These are phyloP conservation scores for Enteromius afrohamiltoni DNA, from an alignment of 2,797 vertebrate genomes.

Conservation along the genomic window DNA sequence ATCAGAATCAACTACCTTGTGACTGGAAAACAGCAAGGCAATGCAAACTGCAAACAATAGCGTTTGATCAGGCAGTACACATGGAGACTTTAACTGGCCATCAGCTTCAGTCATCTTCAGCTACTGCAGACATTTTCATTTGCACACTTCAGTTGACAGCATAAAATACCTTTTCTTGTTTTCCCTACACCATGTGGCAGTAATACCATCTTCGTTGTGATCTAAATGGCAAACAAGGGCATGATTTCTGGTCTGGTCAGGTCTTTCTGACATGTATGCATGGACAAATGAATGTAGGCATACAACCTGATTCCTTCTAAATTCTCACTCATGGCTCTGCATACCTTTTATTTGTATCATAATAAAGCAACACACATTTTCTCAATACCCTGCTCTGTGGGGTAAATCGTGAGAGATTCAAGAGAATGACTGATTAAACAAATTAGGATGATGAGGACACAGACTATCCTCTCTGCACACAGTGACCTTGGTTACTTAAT, in stretches of 20 bases:
- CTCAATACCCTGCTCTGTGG: constrained; percentile 32
- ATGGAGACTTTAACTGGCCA: constrained; percentile 70
- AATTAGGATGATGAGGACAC: constrained; percentile 66
- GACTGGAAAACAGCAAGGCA: neutral
- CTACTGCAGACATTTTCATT: constrained; percentile 81
- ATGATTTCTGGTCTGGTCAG: no score
- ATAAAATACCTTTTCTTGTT: constrained; percentile 77
- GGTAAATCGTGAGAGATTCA: constrained; percentile 30
- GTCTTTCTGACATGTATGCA: constrained; percentile 15
- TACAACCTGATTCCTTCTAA: neutral
- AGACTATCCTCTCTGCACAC: constrained; percentile 65
- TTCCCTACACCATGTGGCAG: constrained; percentile 65
- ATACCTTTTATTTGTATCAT: neutral
- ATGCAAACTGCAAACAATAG: constrained; percentile 61
- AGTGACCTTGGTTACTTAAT: constrained; percentile 73
- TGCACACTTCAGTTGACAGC: constrained; percentile 82
- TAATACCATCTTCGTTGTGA: constrained; percentile 73
- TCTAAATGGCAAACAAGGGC: constrained; percentile 38
- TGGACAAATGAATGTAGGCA: neutral
- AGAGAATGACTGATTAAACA: constrained; percentile 60
- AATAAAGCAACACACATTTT: constrained; percentile 28
- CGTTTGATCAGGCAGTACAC: constrained; percentile 74
- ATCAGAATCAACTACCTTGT: neutral
- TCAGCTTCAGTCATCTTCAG: constrained; percentile 81
- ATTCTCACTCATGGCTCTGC: neutral